phyloP scores from a whole-genome alignment of 1,140 invertebrate genomes.

The Zaprionus ornatus region DNA sequence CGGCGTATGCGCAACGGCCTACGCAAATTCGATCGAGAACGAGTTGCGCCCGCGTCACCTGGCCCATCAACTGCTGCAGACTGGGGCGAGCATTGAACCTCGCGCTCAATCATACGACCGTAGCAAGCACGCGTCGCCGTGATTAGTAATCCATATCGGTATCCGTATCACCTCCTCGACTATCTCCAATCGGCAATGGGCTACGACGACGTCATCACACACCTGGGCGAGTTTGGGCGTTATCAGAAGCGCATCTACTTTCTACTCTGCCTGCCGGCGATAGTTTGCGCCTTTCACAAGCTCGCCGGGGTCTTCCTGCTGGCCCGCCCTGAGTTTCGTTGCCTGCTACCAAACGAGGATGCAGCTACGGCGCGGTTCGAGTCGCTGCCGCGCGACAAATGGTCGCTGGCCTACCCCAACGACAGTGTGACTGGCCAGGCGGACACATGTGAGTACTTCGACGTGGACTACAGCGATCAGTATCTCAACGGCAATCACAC shows the following conservation, averaged over 20 bases:
- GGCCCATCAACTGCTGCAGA: not conserved
- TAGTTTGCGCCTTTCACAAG: conserved; percentile 91
- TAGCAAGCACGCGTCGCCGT: not conserved
- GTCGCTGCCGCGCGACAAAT: conserved; percentile 79
- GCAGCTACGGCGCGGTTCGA: conserved; percentile 84
- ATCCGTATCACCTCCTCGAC: not conserved
- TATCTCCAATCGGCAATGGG: conserved; percentile 85
- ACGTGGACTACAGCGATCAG: conserved; percentile 78
- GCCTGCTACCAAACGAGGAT: conserved; percentile 86
- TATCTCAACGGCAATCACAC: conserved; percentile 69
- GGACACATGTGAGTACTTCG: conserved; percentile 85
- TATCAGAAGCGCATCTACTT: conserved; percentile 90
- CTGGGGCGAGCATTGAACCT: conserved; percentile 40
- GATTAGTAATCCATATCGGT: conserved; percentile 19
- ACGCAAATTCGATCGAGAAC: conserved; percentile 15
- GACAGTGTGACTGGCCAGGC: conserved; percentile 84
- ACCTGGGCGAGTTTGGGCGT: conserved; percentile 90
- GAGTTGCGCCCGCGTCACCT: conserved; percentile 1
- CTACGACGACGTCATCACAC: conserved; percentile 89
- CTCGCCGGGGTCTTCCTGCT: conserved; percentile 90
- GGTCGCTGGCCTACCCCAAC: conserved; percentile 86
- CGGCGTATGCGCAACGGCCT: conserved; percentile 51
- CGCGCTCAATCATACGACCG: conserved; percentile 56
- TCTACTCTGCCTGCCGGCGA: conserved; percentile 89
- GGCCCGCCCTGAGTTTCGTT: conserved; percentile 87